Conservation (phyloP, 1,140 invertebrate species). For the Portunus trituberculatus region DNA sequence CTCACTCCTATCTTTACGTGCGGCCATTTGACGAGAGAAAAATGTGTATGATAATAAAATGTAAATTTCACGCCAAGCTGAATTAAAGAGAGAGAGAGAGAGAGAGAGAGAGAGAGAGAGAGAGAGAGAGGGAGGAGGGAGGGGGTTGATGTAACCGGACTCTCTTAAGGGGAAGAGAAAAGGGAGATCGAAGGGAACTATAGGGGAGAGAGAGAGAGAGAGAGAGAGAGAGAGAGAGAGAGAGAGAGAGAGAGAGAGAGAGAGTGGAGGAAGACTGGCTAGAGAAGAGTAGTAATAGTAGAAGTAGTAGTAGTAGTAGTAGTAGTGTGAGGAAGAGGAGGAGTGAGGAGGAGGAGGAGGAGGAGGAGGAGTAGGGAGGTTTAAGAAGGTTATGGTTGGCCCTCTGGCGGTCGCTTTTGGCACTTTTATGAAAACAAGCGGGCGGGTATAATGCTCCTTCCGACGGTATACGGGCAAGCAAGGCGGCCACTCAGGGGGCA, state of each 20-base stretch:
- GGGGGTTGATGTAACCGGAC: not conserved
- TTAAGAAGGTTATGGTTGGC: too few species aligned
- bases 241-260: conserved; percentile 3
- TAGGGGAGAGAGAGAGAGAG: not conserved
- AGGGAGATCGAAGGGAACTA: not conserved
- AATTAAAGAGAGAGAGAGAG: not conserved
- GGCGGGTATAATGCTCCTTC: too few species aligned
- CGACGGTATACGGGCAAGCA: too few species aligned
- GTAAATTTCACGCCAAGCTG: not conserved
- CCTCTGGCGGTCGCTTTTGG: too few species aligned
- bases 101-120: not conserved
- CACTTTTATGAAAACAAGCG: too few species aligned
- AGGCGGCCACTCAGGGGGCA: too few species aligned
- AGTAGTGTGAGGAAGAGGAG: too few species aligned
- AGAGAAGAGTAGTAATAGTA: not conserved
- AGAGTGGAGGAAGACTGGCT: not conserved
- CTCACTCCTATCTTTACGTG: not conserved
- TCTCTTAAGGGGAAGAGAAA: not conserved
- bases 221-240: too few species aligned
- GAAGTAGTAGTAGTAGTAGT: not conserved
- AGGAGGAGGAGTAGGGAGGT: too few species aligned
- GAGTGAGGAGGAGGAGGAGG: too few species aligned
- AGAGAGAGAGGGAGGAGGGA: not conserved
- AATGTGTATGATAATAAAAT: not conserved
- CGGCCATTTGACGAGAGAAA: not conserved